Percentiles rank a stretch among this genome's conserved stretches.
These are phyloP conservation scores for Colletes latitarsis DNA, from an alignment of 1,140 invertebrate genomes.

Conservation along the genomic window DNA sequence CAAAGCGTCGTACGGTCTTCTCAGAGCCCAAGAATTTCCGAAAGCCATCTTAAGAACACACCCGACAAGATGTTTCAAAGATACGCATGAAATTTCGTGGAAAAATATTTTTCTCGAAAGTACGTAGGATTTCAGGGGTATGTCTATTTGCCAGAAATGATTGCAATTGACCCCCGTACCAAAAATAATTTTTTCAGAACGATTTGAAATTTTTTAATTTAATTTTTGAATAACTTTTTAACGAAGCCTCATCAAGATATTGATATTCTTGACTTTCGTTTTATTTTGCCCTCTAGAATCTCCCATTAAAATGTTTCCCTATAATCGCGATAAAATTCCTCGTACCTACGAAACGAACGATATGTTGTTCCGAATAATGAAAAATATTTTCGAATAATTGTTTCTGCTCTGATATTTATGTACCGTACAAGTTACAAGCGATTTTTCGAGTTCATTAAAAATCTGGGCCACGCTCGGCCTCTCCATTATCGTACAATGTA, in stretches of 20 bases:
- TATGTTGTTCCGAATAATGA: constrained; percentile 24
- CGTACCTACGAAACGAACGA: constrained; percentile 9
- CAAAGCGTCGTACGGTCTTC: background rate
- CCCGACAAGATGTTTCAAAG: background rate
- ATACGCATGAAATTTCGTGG: too few species aligned
- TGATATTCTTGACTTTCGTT: too few species aligned
- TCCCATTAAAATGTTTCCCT: too few species aligned
- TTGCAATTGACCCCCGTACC: too few species aligned
- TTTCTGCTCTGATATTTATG: constrained; percentile 49
- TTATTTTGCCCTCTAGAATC: too few species aligned
- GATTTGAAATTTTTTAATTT: too few species aligned
- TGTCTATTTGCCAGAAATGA: too few species aligned
- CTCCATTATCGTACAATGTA: background rate
- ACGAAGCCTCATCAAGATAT: too few species aligned
- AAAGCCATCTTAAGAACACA: background rate
- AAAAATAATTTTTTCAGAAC: too few species aligned
- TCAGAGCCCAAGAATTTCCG: background rate
- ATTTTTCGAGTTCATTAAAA: constrained; percentile 52
- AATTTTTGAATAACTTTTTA: too few species aligned
- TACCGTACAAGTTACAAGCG: constrained; percentile 14
- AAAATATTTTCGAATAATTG: constrained; percentile 1
- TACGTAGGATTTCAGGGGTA: too few species aligned
- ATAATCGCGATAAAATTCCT: constrained; percentile 3
- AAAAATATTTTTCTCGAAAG: too few species aligned
- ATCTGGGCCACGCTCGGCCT: constrained; percentile 33